These are phyloP conservation scores for Melieria omissa DNA, from an alignment of 2,888 invertebrate genomes.

Conservation along the genomic window DNA sequence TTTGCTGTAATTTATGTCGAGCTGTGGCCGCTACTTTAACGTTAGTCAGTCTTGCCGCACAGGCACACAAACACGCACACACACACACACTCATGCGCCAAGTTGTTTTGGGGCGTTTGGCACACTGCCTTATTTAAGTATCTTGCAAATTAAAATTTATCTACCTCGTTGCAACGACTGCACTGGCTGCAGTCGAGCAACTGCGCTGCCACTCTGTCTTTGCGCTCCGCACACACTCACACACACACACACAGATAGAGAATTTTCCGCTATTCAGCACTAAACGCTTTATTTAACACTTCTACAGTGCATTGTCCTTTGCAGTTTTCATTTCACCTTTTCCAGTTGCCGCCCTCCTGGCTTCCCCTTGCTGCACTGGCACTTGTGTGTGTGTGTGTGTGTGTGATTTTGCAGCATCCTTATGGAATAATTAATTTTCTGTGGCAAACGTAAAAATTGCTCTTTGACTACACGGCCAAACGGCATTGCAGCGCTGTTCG, in stretches of 20 bases:
- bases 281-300: slow-evolving; percentile 28
- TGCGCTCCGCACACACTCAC: too few species aligned
- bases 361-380: neutral
- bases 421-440: slow-evolving; percentile 56
- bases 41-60: neutral
- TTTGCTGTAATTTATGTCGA: too few species aligned
- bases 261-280: neutral
- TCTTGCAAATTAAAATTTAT: slow-evolving; percentile 2
- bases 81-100: neutral
- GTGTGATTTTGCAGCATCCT: slow-evolving; percentile 44
- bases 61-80: neutral
- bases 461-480: slow-evolving; percentile 7
- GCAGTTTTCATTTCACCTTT: slow-evolving; percentile 7
- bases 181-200: too few species aligned
- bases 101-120: too few species aligned
- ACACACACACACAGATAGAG: too few species aligned
- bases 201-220: too few species aligned
- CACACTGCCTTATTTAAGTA: neutral
- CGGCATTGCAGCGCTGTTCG: too few species aligned
- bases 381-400: neutral
- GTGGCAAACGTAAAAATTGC: slow-evolving; percentile 41
- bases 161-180: neutral
- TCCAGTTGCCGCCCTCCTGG: slow-evolving; percentile 5
- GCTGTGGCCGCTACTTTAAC: too few species aligned
- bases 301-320: slow-evolving; percentile 16